These are phyloP conservation scores for Lithobates pipiens DNA, from an alignment of 2,797 vertebrate species.

Conservation along the genomic window DNA sequence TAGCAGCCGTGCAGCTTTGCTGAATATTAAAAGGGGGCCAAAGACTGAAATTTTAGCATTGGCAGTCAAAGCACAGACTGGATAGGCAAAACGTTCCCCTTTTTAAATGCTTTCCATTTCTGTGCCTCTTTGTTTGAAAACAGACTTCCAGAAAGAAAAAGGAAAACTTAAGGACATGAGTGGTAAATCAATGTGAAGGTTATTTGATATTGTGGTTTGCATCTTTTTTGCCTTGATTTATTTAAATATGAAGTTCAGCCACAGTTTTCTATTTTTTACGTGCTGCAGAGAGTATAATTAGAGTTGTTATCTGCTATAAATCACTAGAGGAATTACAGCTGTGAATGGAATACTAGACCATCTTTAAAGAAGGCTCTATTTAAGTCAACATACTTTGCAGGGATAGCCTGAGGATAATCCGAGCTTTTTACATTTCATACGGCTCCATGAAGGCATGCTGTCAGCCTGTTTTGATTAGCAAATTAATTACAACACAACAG, in stretches of 20 bases:
- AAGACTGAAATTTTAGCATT: conserved; percentile 38
- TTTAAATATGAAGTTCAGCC: conserved; percentile 54
- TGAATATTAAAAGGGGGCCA: conserved; percentile 43
- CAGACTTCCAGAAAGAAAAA: conserved; percentile 32
- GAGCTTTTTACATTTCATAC: conserved; percentile 49
- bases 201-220: conserved; percentile 49
- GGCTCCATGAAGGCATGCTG: conserved; percentile 51
- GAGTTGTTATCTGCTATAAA: conserved; percentile 61
- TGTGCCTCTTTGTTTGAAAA: conserved; percentile 45
- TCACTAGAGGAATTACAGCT: conserved; percentile 61
- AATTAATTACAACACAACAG: conserved; percentile 59
- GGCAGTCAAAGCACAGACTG: conserved; percentile 42
- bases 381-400: conserved; percentile 62
- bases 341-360: conserved; percentile 59
- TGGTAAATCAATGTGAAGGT: conserved; percentile 49
- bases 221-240: conserved; percentile 42
- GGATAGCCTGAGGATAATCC: conserved; percentile 60
- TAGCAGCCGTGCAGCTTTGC: conserved; percentile 15
- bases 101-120: conserved; percentile 38
- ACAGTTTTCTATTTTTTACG: conserved; percentile 48
- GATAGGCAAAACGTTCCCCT: conserved; percentile 36
- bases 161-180: conserved; percentile 3
- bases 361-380: conserved; percentile 57
- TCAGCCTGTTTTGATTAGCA: conserved; percentile 61
- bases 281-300: conserved; percentile 62